These are phyloP conservation scores for Macaria notata DNA, from an alignment of 2,888 invertebrate species.

Conservation along the genomic window DNA sequence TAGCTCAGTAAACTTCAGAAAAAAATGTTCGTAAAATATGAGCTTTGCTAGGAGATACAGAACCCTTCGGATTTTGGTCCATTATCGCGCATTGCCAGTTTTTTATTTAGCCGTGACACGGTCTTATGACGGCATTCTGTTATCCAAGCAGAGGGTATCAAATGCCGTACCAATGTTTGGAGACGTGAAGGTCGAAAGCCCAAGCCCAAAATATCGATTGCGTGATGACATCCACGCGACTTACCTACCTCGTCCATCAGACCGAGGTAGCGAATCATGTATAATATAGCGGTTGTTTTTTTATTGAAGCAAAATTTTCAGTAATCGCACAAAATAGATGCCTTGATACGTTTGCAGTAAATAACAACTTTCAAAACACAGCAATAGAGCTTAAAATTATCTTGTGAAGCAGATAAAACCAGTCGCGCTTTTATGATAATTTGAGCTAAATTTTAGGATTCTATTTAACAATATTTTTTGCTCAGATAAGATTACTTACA, in stretches of 20 bases:
- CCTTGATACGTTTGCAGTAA: neutral
- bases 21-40: too few relatives aligned
- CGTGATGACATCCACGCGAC: slow-evolving; percentile 21
- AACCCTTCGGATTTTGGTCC: too few relatives aligned
- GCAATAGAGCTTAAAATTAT: too few relatives aligned
- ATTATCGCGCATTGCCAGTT: slow-evolving; percentile 3
- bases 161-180: slow-evolving; percentile 29
- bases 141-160: slow-evolving; percentile 33
- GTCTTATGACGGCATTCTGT: slow-evolving; percentile 33
- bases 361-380: too few relatives aligned
- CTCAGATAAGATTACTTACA: too few relatives aligned
- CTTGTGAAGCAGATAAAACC: too few relatives aligned
- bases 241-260: slow-evolving; percentile 19
- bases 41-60: too few relatives aligned
- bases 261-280: slow-evolving; percentile 7
- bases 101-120: slow-evolving; percentile 48
- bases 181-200: slow-evolving; percentile 35
- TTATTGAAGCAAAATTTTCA: neutral
- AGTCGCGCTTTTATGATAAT: too few relatives aligned
- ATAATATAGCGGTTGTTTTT: slow-evolving; percentile 4
- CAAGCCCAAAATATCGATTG: slow-evolving; percentile 43
- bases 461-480: too few relatives aligned
- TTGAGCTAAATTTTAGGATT: too few relatives aligned
- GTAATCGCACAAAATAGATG: too few relatives aligned
- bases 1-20: too few relatives aligned